Conservation (phyloP, 2,113 vertebrate species). For the Peromyscus polionotus region DNA sequence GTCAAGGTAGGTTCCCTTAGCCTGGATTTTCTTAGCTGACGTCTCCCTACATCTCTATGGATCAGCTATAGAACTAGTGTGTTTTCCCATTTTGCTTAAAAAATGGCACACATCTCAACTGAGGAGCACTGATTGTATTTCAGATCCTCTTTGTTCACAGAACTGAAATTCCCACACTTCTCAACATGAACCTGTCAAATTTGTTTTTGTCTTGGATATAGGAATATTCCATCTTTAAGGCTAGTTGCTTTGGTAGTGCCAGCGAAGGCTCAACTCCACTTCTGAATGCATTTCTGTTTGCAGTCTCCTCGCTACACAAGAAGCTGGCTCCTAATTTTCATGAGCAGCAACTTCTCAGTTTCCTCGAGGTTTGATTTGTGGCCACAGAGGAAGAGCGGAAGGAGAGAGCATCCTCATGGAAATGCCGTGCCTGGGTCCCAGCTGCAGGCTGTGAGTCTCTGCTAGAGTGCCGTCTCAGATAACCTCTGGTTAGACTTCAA, state of each 20-base stretch:
- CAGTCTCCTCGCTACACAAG: not conserved
- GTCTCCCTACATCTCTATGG: not conserved
- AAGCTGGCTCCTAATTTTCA: not conserved
- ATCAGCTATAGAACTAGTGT: not conserved
- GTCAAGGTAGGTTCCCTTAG: not conserved
- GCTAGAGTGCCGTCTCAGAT: not conserved
- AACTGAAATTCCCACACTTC: not conserved
- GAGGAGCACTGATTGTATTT: not conserved
- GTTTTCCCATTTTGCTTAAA: slow-evolving; percentile 60
- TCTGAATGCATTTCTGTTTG: slow-evolving; percentile 40
- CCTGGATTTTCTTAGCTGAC: not conserved
- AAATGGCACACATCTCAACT: not conserved
- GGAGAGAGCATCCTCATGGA: not conserved
- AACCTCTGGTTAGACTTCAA: not conserved
- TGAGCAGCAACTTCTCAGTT: slow-evolving; percentile 51
- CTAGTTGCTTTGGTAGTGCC: slow-evolving; percentile 43
- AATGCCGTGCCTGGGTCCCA: not conserved
- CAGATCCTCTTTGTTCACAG: not conserved
- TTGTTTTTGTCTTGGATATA: not conserved
- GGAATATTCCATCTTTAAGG: not conserved
- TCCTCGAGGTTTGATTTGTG: slow-evolving; percentile 45
- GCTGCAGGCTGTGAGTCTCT: not conserved
- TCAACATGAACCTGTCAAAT: slow-evolving; percentile 28
- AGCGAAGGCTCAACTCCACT: not conserved
- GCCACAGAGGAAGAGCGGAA: not conserved